Evolutionary conservation across 2,888 invertebrate genomes (phyloP).

Genomic region (Petrophora chlorosata): DNA sequence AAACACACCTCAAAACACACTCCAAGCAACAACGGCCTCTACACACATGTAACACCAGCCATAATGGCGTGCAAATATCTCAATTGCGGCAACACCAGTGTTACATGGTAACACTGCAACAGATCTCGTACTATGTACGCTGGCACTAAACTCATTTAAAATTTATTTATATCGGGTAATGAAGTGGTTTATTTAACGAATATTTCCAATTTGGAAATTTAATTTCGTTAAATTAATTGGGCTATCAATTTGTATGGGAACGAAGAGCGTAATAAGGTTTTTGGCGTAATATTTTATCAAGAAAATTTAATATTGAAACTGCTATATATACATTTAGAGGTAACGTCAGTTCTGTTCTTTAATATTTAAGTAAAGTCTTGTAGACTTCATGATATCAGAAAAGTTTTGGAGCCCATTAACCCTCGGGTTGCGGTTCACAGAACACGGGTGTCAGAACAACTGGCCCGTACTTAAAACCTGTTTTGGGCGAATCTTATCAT

Average conservation of each 20-base stretch:
- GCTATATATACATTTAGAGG: no score
- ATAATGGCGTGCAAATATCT: constrained; percentile 24
- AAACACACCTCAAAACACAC: constrained; percentile 7
- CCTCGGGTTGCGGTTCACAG: no score
- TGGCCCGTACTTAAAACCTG: no score
- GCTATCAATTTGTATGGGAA: constrained; percentile 17
- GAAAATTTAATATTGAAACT: neutral
- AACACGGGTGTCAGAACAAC: no score
- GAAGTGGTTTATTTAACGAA: constrained; percentile 20
- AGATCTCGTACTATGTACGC: constrained; percentile 11
- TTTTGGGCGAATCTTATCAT: no score
- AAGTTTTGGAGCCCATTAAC: no score
- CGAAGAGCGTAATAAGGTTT: constrained; percentile 19
- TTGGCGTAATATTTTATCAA: neutral
- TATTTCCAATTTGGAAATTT: constrained; percentile 16
- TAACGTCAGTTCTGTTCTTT: no score
- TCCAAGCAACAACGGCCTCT: constrained; percentile 25
- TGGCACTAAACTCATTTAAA: constrained; percentile 24
- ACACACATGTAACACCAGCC: constrained; percentile 22
- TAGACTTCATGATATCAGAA: no score
- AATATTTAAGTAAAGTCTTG: no score
- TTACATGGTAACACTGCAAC: constrained; percentile 13
- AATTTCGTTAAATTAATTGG: constrained; percentile 22
- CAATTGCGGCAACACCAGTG: constrained; percentile 13
- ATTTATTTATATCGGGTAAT: constrained; percentile 27